Evolutionary conservation across 2,113 vertebrate genomes (phyloP), one percentile per base, ranked within the genome.

Genomic region (Camelus bactrianus): DNA sequence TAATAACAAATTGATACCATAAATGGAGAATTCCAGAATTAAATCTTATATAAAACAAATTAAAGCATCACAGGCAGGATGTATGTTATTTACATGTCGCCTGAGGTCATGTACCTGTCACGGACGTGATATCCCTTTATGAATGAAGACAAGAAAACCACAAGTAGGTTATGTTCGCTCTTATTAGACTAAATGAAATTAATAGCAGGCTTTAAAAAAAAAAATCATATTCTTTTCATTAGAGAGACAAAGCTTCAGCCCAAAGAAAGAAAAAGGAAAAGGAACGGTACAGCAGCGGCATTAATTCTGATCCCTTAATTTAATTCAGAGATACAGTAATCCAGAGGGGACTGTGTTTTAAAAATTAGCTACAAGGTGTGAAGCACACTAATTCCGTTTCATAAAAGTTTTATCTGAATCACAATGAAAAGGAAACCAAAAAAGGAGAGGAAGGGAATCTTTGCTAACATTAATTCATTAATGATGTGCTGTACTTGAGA

Each of bases 381-480:
- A 96, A 77, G 73, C 56, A 46, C 42, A 19, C 72, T 80, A 79
- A 90, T 94, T 95, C 32, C 28, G 42, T 58, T 67, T 89, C 48
- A 69, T 48, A 94, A 92, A 89, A 75, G 77, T 54, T 97, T 92
- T 73, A 83, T 90, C 50, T 89, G 46, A 24, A 80, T 70, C 96
- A 89, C 84, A 91, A 30, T 72, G 13, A 89, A 91, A 93, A 60
- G 65, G 54, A 75, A 58, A 38, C 28, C 22, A 56, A 67, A 67
- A 83, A 24, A 52, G 6, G 0, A 35, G 20, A 9, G 35, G 35
- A 15, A 62, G 62, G 17, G 93, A 86, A 52, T 56, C 62, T 90
- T 87, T 72, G 73, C 50, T 94, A 64, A 83, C 38, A 82, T 89
- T 87, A 93, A 81, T 95, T 92, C 95, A 97, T 95, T 77, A 89